phyloP scores from a whole-genome alignment of 2,888 invertebrate genomes.

The Caenorhabditis sp. region DNA sequence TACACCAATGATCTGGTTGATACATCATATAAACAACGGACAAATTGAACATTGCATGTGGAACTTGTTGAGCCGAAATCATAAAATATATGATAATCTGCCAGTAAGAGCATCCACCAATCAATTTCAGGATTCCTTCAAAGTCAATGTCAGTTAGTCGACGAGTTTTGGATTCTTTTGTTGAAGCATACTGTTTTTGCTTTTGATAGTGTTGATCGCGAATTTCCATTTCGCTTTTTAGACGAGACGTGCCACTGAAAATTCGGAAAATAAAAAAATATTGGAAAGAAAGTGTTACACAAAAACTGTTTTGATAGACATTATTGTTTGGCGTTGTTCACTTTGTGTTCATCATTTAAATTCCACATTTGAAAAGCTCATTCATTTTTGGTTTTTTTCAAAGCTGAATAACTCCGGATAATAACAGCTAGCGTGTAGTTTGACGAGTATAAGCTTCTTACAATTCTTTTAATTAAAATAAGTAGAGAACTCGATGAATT shows the following conservation, averaged over 20 bases:
- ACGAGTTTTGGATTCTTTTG: slow-evolving; percentile 21
- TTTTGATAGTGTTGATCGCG: slow-evolving; percentile 54
- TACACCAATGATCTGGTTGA: slow-evolving; percentile 71
- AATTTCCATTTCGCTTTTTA: slow-evolving; percentile 54
- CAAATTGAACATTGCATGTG: slow-evolving; percentile 71
- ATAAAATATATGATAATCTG: slow-evolving; percentile 69
- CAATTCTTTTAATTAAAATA: no score
- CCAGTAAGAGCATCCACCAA: slow-evolving; percentile 70
- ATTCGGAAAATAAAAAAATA: background rate
- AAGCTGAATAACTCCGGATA: no score
- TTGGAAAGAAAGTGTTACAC: background rate
- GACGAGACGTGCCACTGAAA: slow-evolving; percentile 21
- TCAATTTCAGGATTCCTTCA: slow-evolving; percentile 68
- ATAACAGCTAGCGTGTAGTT: no score
- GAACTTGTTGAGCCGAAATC: slow-evolving; percentile 64
- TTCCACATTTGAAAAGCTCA: no score
- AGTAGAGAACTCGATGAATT: no score
- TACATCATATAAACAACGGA: slow-evolving; percentile 71
- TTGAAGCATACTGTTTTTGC: slow-evolving; percentile 50
- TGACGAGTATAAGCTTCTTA: no score
- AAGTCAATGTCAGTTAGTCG: slow-evolving; percentile 53
- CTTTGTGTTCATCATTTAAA: no score
- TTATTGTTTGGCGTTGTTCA: no score
- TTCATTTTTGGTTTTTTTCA: no score
- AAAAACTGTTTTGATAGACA: background rate